Evolutionary conservation across 1,140 invertebrate genomes (phyloP), one percentile per base, ranked within the genome.

Genomic region (Uloborus diversus): DNA sequence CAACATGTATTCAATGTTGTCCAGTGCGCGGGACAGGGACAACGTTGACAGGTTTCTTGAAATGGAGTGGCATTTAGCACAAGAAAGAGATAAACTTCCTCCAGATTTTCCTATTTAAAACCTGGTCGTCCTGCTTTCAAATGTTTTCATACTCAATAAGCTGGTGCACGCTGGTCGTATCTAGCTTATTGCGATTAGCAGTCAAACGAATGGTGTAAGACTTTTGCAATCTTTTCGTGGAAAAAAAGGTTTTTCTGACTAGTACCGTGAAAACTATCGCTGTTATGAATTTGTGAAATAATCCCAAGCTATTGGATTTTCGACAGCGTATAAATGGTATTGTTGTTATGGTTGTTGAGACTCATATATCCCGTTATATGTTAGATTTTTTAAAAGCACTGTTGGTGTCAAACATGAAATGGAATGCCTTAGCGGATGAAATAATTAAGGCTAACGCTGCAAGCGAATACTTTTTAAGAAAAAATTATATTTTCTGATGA

Each of bases 11-110:
- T 65, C 73, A 7, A 47, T 78, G 14, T 20, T 75, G 5, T 75
- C 70, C 2, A 49, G 33, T 28, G 27, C 37, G 27, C 47, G 57
- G 9, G 47, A 32, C 0, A 23, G 62, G 25, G 53, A 14, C 5
- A 66, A 64, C 28, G 73, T 78, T 30, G 73, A 78, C 14, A 78
- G 73, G 51, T 66, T 57, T 23, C 32, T 78, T 1, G 73, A 79
- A 17, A 42, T 78, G 59, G 73, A 78, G 17, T 78, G 73, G 73
- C 42, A 42, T 11, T 5, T 65, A 1, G 25, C 33, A 14, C 64
- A 59, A 5, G 76, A 62, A 11, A 47, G 76, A 20, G 76, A 59
- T 17, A 68, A 59, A 5, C 9, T 79, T 4, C 42, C 76, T 5
- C 76, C 76, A 0, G 76, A 79, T 25, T 79, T 68, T 35, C 76